phyloP scores from a whole-genome alignment of 2,113 vertebrate genomes.

The Marmota flaviventris region DNA sequence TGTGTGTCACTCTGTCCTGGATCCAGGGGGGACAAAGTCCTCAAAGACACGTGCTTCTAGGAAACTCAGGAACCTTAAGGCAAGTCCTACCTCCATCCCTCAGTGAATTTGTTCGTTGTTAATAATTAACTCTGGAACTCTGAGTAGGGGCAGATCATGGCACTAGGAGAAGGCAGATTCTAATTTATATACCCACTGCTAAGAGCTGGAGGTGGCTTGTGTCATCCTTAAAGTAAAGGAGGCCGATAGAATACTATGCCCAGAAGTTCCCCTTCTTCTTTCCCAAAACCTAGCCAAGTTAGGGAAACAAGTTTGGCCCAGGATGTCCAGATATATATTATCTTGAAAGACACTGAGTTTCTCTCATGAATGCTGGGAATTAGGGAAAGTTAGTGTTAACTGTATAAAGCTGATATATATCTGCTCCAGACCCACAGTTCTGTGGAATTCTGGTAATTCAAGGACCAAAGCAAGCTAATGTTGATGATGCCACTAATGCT shows the following conservation, averaged over 20 bases:
- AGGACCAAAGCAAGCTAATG: not conserved
- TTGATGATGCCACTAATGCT: not conserved
- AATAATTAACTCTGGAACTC: slow-evolving; percentile 67
- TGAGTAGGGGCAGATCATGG: no score
- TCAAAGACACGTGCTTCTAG: not conserved
- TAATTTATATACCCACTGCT: not conserved
- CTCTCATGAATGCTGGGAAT: not conserved
- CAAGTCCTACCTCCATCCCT: not conserved
- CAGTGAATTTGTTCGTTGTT: slow-evolving; percentile 9
- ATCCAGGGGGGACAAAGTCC: slow-evolving; percentile 27
- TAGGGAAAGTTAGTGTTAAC: not conserved
- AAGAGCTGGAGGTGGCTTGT: not conserved
- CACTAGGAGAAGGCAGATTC: not conserved
- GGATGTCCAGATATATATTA: not conserved
- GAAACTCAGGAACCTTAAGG: not conserved
- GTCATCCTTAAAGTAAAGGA: not conserved
- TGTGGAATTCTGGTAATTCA: not conserved
- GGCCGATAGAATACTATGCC: not conserved
- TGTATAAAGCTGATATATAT: not conserved
- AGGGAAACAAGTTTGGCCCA: not conserved
- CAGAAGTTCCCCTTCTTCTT: not conserved
- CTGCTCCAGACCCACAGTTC: not conserved
- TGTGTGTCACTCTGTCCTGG: not conserved
- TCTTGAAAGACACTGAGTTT: not conserved
- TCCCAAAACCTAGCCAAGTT: not conserved